Evolutionary conservation across 2,797 vertebrate species (phyloP).

Genomic region (Busarellus nigricollis): DNA sequence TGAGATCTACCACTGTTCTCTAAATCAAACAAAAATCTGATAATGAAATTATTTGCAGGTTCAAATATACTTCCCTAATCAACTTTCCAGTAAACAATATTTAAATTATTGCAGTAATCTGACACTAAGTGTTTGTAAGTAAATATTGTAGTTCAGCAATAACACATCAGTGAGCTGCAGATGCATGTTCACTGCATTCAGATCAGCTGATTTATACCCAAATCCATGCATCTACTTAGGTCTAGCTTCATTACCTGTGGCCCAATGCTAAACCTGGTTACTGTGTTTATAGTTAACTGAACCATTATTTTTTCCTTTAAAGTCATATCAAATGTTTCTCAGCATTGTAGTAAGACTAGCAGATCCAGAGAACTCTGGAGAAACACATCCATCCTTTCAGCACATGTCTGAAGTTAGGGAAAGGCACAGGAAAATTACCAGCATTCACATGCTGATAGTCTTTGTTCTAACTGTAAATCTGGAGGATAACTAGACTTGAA

Average conservation of each 20-base stretch:
- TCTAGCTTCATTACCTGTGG: neutral
- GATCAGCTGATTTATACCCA: neutral
- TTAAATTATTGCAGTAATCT: neutral
- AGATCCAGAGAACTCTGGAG: neutral
- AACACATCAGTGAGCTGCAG: neutral
- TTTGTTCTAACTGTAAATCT: conserved; percentile 6
- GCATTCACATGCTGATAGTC: neutral
- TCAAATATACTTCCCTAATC: neutral
- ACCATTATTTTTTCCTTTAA: neutral
- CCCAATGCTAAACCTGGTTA: neutral
- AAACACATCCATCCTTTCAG: neutral
- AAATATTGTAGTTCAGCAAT: neutral
- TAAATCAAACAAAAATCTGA: neutral
- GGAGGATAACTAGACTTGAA: neutral
- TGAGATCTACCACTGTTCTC: neutral
- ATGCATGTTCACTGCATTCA: neutral
- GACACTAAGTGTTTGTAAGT: neutral
- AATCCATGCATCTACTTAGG: neutral
- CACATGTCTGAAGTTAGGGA: neutral
- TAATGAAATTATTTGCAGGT: neutral
- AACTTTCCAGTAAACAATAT: neutral
- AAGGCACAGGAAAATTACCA: neutral
- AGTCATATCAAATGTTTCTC: neutral
- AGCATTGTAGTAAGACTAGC: neutral
- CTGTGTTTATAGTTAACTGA: neutral